Evolutionary conservation across 2,113 vertebrate genomes (phyloP).

Genomic region (Siniperca knerii): DNA sequence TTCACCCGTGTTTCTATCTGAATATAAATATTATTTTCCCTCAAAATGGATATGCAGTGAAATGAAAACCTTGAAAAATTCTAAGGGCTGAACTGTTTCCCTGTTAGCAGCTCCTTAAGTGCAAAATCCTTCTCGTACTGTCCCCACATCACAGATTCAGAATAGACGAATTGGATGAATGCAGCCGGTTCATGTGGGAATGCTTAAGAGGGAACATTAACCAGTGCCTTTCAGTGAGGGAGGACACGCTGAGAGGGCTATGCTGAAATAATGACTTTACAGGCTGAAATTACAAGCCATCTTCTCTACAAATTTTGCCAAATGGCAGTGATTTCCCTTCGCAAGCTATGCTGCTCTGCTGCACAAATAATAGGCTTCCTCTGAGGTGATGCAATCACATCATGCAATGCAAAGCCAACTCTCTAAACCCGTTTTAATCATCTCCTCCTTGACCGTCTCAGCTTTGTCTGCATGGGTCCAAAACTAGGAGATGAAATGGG

Average conservation of each 20-base stretch:
- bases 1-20: neutral
- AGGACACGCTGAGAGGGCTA: constrained; percentile 15
- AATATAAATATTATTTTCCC: neutral
- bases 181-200: neutral
- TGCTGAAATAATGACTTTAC: constrained; percentile 54
- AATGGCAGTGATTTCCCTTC: constrained; percentile 37
- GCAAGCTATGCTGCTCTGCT: constrained; percentile 24
- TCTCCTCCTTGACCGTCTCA: constrained; percentile 10
- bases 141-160: neutral
- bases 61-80: neutral
- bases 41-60: neutral
- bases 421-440: constrained; percentile 46
- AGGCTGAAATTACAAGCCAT: constrained; percentile 40
- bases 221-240: constrained; percentile 10
- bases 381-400: constrained; percentile 59
- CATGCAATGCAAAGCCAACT: constrained; percentile 40
- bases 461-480: constrained; percentile 10
- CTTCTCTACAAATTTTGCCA: constrained; percentile 36
- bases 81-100: neutral
- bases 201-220: constrained; percentile 40
- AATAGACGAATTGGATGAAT: neutral
- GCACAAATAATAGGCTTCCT: constrained; percentile 50
- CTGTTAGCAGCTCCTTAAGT: neutral
- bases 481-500: constrained; percentile 25
- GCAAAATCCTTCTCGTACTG: neutral